A percentile compares a stretch with the other conserved stretches of the same genome.
Evolutionary conservation across 2,797 vertebrate genomes (phyloP).

Genomic region (Simalia tracyae): DNA sequence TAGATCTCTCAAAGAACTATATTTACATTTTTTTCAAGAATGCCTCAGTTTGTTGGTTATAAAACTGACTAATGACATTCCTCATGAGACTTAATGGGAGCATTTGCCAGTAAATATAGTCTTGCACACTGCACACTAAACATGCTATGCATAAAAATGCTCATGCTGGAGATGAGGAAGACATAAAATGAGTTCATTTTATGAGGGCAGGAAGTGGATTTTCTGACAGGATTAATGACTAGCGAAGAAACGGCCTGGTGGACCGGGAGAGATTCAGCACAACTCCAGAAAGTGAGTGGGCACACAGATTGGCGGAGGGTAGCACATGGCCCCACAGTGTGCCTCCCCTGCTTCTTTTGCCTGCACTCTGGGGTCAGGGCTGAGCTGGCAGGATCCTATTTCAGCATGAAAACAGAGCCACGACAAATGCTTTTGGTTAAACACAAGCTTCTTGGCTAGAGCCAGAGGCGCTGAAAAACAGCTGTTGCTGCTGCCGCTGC

Average conservation of each 20-base stretch:
- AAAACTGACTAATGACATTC: neutral
- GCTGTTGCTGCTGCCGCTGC: constrained; percentile 6
- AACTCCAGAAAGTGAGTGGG: neutral
- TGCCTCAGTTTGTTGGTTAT: neutral
- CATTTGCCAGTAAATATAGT: neutral
- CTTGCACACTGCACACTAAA: neutral
- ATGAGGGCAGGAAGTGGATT: neutral
- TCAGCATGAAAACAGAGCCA: constrained; percentile 33
- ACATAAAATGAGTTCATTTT: neutral
- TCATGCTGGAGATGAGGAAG: neutral
- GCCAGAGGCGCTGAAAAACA: constrained; percentile 25
- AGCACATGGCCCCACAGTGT: neutral
- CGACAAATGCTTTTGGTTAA: constrained; percentile 40
- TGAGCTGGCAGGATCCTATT: constrained; percentile 27
- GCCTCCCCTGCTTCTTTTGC: constrained; percentile 8
- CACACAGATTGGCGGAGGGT: neutral
- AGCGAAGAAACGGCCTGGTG: neutral
- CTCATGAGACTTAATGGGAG: neutral
- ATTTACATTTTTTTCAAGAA: neutral
- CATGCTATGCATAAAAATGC: neutral
- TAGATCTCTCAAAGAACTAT: neutral
- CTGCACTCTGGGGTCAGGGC: constrained; percentile 1
- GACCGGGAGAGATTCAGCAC: neutral
- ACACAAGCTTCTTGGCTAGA: constrained; percentile 19
- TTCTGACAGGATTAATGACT: neutral